These are phyloP conservation scores for Sclerurus mexicanus DNA, from an alignment of 2,113 vertebrate species.

Conservation along the genomic window DNA sequence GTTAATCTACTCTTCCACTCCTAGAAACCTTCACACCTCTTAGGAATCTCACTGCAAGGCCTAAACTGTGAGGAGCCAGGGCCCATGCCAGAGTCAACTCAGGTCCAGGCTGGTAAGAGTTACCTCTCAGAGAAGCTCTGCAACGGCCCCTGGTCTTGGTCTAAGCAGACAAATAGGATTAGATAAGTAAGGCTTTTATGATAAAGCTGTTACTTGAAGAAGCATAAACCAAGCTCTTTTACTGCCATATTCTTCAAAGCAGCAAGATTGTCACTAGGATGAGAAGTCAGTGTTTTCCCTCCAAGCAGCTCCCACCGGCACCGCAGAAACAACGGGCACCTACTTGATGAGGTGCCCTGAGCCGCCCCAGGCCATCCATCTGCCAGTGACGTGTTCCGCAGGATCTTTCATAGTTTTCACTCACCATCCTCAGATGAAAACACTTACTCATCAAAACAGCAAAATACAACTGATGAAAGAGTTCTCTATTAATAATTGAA, in stretches of 20 bases:
- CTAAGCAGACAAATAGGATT: neutral
- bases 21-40: neutral
- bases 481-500: neutral
- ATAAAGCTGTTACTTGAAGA: neutral
- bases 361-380: neutral
- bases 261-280: neutral
- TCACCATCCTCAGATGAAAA: constrained; percentile 1
- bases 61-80: neutral
- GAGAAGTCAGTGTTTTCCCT: neutral
- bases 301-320: neutral
- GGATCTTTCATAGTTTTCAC: neutral
- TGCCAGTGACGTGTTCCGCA: neutral
- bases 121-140: neutral
- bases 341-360: fast-evolving
- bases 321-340: neutral
- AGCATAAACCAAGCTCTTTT: neutral
- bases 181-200: neutral
- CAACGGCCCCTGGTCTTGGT: neutral
- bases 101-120: neutral
- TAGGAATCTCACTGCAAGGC: neutral
- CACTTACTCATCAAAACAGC: constrained; percentile 10
- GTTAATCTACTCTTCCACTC: neutral
- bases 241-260: neutral
- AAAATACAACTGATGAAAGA: constrained; percentile 25
- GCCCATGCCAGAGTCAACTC: neutral